phyloP scores from a whole-genome alignment of 2,797 vertebrate species.

The Betta splendens region DNA sequence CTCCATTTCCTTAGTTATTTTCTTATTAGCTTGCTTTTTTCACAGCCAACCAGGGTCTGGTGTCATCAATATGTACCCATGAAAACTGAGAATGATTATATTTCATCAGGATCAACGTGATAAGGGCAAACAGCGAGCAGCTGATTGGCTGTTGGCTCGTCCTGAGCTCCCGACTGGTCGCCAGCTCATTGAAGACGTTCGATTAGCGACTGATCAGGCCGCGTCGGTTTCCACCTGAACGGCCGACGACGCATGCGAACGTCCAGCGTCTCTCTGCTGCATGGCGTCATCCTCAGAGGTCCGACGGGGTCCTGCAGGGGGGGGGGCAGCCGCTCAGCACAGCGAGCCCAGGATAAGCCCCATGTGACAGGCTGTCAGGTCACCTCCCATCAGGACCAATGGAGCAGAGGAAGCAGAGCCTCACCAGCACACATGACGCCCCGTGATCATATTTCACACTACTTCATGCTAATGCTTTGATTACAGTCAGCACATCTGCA shows the following conservation, averaged over 20 bases:
- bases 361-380: conserved; percentile 78
- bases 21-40: conserved; percentile 57
- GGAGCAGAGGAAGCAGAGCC: conserved; percentile 59
- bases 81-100: conserved; percentile 66
- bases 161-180: conserved; percentile 57
- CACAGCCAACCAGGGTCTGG: conserved; percentile 38
- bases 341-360: conserved; percentile 60
- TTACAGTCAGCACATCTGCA: conserved; percentile 20
- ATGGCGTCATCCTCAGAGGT: conserved; percentile 42
- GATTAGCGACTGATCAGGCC: conserved; percentile 74
- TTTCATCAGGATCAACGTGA: conserved; percentile 68
- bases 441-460: neutral
- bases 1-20: conserved; percentile 56
- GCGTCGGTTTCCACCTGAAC: conserved; percentile 77
- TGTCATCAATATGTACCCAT: conserved; percentile 58
- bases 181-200: conserved; percentile 50
- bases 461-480: conserved; percentile 27
- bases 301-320: conserved; percentile 49
- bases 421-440: conserved; percentile 17
- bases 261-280: too few relatives aligned
- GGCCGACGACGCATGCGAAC: conserved; percentile 41
- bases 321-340: conserved; percentile 26
- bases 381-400: conserved; percentile 69
- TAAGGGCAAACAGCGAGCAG: conserved; percentile 57
- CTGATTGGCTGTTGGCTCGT: conserved; percentile 62